A percentile compares a stretch with the other conserved stretches of the same genome.
Conservation (phyloP, 2,888 invertebrate genomes). For the Chymomyza fuscimana region DNA sequence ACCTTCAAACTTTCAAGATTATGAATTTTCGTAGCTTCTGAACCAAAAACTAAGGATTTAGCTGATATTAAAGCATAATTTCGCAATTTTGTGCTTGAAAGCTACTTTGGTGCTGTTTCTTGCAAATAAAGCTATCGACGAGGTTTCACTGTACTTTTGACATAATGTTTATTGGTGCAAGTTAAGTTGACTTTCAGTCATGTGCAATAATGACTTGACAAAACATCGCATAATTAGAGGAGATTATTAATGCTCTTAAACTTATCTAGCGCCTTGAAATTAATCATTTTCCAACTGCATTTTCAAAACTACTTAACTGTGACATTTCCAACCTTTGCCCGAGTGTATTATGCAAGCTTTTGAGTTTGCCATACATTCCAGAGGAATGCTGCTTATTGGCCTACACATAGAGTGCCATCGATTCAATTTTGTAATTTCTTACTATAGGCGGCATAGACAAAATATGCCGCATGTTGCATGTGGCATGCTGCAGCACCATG, state of each 20-base stretch:
- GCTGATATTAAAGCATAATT: too few relatives aligned
- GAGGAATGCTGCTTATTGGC: neutral
- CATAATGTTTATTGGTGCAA: neutral
- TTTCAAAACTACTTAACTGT: neutral
- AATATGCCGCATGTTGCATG: neutral
- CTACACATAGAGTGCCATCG: neutral
- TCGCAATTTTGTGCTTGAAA: too few relatives aligned
- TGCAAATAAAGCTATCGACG: neutral
- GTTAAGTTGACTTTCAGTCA: neutral
- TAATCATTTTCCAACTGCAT: neutral
- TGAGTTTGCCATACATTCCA: neutral
- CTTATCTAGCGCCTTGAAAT: neutral
- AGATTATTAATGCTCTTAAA: neutral
- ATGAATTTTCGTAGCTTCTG: too few relatives aligned
- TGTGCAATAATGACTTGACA: neutral
- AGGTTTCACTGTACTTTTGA: neutral
- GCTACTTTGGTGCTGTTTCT: too few relatives aligned
- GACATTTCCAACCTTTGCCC: neutral
- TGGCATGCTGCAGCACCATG: neutral
- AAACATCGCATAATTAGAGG: neutral
- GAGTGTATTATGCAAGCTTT: neutral
- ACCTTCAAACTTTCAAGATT: too few relatives aligned
- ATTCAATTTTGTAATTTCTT: neutral
- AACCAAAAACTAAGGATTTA: too few relatives aligned
- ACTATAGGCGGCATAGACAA: neutral